Percentiles rank a stretch among this genome's conserved stretches.
Conservation (phyloP, 2,113 vertebrate genomes). For the Hystrix cristata region DNA sequence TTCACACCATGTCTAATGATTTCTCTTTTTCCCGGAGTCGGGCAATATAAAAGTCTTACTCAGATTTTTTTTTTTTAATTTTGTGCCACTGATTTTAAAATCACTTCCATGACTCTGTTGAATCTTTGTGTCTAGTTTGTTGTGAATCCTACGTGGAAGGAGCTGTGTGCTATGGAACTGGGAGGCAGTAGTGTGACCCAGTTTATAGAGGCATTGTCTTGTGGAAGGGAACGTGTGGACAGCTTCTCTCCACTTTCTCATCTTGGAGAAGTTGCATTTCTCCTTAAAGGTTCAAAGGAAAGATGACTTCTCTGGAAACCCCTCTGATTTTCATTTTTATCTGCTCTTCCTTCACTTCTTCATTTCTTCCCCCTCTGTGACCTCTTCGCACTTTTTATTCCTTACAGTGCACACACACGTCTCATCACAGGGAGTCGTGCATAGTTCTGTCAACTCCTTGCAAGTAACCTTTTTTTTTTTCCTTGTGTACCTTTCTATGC, state of each 20-base stretch:
- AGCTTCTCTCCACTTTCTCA: background rate
- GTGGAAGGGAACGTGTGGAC: rapidly evolving
- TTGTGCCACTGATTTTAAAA: background rate
- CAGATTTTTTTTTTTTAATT: background rate
- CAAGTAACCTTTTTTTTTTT: background rate
- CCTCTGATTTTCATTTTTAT: background rate
- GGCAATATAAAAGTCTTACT: background rate
- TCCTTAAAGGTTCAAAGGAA: background rate
- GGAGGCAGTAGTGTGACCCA: rapidly evolving
- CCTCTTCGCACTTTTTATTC: background rate
- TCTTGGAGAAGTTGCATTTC: background rate
- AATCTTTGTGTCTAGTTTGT: background rate
- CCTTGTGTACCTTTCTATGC: background rate
- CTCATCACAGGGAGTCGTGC: background rate
- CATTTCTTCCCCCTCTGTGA: background rate
- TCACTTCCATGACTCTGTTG: background rate
- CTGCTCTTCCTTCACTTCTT: background rate
- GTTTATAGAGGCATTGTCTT: rapidly evolving
- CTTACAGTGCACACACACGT: background rate
- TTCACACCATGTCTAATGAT: background rate
- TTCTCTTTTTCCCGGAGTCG: background rate
- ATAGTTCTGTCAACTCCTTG: background rate
- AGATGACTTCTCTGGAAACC: background rate
- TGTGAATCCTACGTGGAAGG: background rate
- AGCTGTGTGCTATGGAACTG: rapidly evolving